Evolutionary conservation across 2,888 invertebrate species (phyloP), one percentile per base, ranked within the genome.

Genomic region (Ferdinandea cuprea): DNA sequence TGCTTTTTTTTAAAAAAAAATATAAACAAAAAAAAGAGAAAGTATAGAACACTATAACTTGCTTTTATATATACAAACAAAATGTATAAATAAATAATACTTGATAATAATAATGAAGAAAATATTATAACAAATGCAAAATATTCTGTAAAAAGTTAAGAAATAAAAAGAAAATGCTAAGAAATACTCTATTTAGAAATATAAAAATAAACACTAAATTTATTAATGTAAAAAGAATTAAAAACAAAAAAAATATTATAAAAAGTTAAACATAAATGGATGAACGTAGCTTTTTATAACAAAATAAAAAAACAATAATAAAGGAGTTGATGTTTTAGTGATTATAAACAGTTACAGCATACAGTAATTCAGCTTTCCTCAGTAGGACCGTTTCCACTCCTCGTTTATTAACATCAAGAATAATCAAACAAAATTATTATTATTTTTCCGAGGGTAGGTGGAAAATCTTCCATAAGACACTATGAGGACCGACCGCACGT

Each of bases 201-300:
- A 56, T 19, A 65, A 61, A 76, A 52, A 17, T 40, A 48, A 73
- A 65, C 30, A 68, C 2, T 25, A 5, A 74, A 68, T 80, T 66
- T 83, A 78, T 72, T 78, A 68, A 77, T 83, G 78, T 83, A 83
- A 25, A 83, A 81, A 37, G 72, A 71, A 68, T 73, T 80, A 58
- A 61, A 61, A 35, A 71, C 71, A 37, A 71, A 71, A 52, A 56
- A 71, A 52, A 52, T 6, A 56, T 30, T 59, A 73, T 54, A 68
- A 61, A 56, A 58, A 79, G 84, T 84, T 84, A 59, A 79, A 73
- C 35, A 72, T 25, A 69, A 77, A 73, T 83, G 63, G 50, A 73
- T 78, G 78, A 79, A 74, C 79, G 84, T 84, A 84, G 79, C 84
- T 84, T 84, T 84, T 84, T 84, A 84, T 79, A 84, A 79, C 65